Conservation (phyloP, 2,797 vertebrate genomes). For the Pogonophryne albipinna region DNA sequence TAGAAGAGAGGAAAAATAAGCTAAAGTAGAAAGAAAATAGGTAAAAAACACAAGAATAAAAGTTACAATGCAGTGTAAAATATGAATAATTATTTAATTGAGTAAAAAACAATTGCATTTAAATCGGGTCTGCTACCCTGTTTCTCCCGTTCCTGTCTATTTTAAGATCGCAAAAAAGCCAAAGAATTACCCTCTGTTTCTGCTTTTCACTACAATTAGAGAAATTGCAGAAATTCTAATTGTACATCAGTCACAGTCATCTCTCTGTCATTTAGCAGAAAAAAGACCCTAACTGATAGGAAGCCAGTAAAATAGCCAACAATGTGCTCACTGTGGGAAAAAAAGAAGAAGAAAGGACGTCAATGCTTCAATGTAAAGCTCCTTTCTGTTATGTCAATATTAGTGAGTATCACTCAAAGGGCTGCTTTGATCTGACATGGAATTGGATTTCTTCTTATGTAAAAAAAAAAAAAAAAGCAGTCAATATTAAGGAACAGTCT, state of each 20-base stretch:
- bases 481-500: conserved; percentile 50
- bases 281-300: conserved; percentile 8
- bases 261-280: conserved; percentile 18
- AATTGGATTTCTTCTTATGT: conserved; percentile 62
- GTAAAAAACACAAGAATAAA: no score
- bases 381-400: conserved; percentile 32
- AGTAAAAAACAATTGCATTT: no score
- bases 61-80: no score
- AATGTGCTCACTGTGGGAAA: conserved; percentile 12
- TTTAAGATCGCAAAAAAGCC: no score
- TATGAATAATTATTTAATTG: no score
- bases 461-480: conserved; percentile 25
- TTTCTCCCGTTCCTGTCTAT: no score
- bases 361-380: conserved; percentile 22
- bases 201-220: neutral
- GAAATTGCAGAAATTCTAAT: conserved; percentile 3
- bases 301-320: conserved; percentile 7
- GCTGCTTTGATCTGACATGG: conserved; percentile 41
- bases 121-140: no score
- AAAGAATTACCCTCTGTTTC: neutral
- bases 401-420: conserved; percentile 38
- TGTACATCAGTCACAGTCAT: conserved; percentile 6
- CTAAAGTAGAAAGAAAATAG: no score
- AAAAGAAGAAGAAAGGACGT: conserved; percentile 14
- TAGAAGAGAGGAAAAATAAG: no score